Percentiles rank a stretch among this genome's conserved stretches.
phyloP scores from a whole-genome alignment of 2,113 vertebrate genomes.

The Thalassoma bifasciatum region DNA sequence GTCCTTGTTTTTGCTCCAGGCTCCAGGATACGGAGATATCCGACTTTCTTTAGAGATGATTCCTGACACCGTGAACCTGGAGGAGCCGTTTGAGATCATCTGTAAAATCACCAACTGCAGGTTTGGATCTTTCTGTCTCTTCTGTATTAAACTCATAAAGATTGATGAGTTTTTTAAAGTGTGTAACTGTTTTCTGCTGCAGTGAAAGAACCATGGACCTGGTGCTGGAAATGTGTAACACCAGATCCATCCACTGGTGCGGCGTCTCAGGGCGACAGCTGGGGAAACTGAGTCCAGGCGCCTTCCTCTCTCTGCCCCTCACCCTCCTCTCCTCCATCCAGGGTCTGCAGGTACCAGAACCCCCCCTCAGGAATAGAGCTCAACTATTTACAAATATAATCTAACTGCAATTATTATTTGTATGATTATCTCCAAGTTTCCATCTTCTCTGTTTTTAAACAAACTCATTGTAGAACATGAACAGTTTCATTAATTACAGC shows the following conservation, averaged over 20 bases:
- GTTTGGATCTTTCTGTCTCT: constrained; percentile 67
- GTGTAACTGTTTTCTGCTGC: constrained; percentile 30
- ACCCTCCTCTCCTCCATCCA: constrained; percentile 93
- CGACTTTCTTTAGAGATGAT: constrained; percentile 95
- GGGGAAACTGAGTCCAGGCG: constrained; percentile 92
- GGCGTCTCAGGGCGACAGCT: constrained; percentile 95
- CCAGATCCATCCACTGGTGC: constrained; percentile 95
- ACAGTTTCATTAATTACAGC: no score
- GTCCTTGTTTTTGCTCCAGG: constrained; percentile 77
- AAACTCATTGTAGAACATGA: no score
- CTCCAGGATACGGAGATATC: constrained; percentile 97
- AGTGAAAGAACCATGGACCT: constrained; percentile 99
- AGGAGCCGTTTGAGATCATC: constrained; percentile 96
- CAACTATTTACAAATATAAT: no score
- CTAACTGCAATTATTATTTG: no score
- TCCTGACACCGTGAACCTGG: constrained; percentile 95
- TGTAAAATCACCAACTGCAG: constrained; percentile 99
- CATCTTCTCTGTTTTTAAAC: no score
- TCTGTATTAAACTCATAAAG: background rate
- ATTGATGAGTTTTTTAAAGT: background rate
- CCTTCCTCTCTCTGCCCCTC: constrained; percentile 92
- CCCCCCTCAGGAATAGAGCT: no score
- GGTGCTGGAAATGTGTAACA: constrained; percentile 97
- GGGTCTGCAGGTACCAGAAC: constrained; percentile 89
- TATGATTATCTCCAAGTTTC: no score